Evolutionary conservation across 2,888 invertebrate genomes (phyloP).

Genomic region (Eilema griseolum): DNA sequence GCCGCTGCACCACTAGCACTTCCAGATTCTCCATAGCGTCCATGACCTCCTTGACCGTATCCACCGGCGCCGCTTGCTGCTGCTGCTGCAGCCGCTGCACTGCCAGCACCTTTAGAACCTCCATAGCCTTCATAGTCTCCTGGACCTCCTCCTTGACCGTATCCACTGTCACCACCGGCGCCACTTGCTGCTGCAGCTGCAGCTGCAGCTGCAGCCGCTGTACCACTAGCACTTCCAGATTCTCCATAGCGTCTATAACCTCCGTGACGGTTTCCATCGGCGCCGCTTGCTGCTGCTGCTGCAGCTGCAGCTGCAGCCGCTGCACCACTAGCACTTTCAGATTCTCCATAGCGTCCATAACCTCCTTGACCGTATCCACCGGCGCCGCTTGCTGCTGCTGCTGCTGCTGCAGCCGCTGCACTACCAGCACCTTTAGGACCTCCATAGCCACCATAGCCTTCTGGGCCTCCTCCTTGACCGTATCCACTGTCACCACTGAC

Average conservation of each 20-base stretch:
- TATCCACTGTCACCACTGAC: background rate
- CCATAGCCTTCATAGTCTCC: no score
- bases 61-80: slow-evolving; percentile 1
- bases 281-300: background rate
- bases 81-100: slow-evolving; percentile 6
- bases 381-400: no score
- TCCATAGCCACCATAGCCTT: background rate
- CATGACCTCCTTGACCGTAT: no score
- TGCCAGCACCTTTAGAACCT: no score
- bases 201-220: slow-evolving; percentile 25
- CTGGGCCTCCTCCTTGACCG: background rate
- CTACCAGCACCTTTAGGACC: background rate
- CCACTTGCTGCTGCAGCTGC: slow-evolving; percentile 12
- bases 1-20: background rate
- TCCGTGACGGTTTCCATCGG: background rate
- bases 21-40: background rate
- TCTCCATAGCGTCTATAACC: background rate
- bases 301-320: slow-evolving; percentile 1
- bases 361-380: no score
- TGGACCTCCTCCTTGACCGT: background rate
- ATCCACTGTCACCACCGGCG: background rate
- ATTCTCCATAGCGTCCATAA: background rate
- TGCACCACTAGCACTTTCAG: background rate
- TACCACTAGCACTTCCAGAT: background rate
- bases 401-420: slow-evolving; percentile 5